Evolutionary conservation across 2,888 invertebrate genomes (phyloP), one percentile per base, ranked within the genome.

Genomic region (Lasioglossum leucozonium): DNA sequence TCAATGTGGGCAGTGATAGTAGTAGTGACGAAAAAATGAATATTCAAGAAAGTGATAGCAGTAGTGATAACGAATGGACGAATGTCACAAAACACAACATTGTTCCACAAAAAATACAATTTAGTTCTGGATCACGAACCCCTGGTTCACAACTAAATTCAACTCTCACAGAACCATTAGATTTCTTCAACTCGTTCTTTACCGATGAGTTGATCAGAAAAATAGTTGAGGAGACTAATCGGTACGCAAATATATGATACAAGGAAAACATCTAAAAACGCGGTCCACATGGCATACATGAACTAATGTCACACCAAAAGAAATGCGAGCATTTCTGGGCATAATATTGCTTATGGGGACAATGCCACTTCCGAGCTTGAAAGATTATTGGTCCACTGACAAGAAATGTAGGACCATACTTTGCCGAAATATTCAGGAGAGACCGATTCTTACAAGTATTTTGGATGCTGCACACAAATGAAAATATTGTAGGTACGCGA

Each of bases 301-400:
- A 83, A 72, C 67, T 78, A 42, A 84, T 84, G 71, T 86, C 4
- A 79, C 81, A 76, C 1, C 47, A 58, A 78, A 83, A 18, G 85
- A 86, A 75, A 44, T 85, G 77, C 80, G 58, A 82, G 80, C 62
- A 85, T 85, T 82, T 80, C 75, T 82, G 30, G 75, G 75, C 22
- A 80, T 85, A 80, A 82, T 74, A 79, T 82, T 85, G 71, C 82
- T 74, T 81, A 81, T 85, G 85, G 76, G 79, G n/a, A 85, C 71
- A 83, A 83, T 75, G 30, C 62, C 81, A 84, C 83, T 84, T 73
- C 73, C 79, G 30, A 86, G n/a, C 65, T 51, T 86, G 34, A 76
- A 86, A 22, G 71, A 86, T 5, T 86, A 86, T 81, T 84, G 77
- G 81, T 6, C 79, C 2, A 79, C 71, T 0, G 76, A 84, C 18